A percentile compares a stretch with the other conserved stretches of the same genome.
Conservation (phyloP, 2,113 vertebrate genomes). For the Peucedramus taeniatus region DNA sequence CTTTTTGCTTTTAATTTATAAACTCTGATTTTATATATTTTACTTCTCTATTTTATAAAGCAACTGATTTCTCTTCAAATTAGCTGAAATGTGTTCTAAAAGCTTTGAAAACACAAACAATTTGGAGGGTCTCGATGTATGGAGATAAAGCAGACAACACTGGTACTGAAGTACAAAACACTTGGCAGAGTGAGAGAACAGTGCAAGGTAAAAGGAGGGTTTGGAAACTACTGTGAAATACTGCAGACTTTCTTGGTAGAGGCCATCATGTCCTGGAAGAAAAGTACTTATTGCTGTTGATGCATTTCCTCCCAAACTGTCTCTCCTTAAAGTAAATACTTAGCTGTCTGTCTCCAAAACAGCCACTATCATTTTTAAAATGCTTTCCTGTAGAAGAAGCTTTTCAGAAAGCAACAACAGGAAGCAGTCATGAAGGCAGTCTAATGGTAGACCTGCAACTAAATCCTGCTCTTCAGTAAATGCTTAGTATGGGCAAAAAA, state of each 20-base stretch:
- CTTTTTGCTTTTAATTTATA: not conserved
- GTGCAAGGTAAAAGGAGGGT: not conserved
- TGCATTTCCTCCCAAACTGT: not conserved
- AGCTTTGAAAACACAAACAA: not conserved
- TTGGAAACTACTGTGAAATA: not conserved
- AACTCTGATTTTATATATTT: not conserved
- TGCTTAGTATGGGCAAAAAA: not conserved
- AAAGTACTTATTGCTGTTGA: not conserved
- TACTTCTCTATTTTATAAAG: not conserved
- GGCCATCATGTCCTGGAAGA: not conserved
- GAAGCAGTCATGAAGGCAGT: not conserved
- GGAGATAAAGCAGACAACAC: not conserved
- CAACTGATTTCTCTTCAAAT: not conserved
- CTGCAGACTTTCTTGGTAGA: not conserved
- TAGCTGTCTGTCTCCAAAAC: not conserved
- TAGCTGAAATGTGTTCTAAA: not conserved
- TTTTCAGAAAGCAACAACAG: not conserved
- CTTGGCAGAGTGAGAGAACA: not conserved
- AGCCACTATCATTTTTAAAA: not conserved
- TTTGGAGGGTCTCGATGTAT: not conserved
- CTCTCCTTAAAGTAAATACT: not conserved
- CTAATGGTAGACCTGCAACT: not conserved
- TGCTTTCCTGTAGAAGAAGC: not conserved
- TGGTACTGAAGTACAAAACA: not conserved
- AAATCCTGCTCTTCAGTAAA: not conserved